Evolutionary conservation across 2,888 invertebrate genomes (phyloP), one percentile per base, ranked within the genome.

Genomic region (Lissocephala sabroskyi): DNA sequence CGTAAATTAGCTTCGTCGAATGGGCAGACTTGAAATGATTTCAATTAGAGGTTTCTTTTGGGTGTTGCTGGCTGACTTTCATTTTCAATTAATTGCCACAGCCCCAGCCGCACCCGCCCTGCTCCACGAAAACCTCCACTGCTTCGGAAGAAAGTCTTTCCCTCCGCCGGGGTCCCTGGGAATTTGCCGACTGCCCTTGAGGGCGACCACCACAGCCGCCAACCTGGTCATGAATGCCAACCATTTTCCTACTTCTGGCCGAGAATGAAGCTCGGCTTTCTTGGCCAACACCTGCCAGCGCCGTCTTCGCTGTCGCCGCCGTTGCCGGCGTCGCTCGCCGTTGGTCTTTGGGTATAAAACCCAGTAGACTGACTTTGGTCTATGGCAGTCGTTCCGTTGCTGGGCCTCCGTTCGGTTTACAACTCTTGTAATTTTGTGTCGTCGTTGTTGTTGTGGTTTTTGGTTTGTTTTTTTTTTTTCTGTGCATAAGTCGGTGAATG

Each of bases 1-100:
- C 77, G 55, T 68, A 76, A 68, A 76, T 65, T 76, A 73, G 70
- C 65, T 63, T 42, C 51, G 49, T 59, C 62, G 47, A 32, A 23
- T 48, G 32, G 47, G 16, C 64, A 45, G 54, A 60, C 54, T 73
- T 52, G 61, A 75, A 76, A 67, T 68, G 70, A 67, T 54, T 67
- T 67, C 65, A 73, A 73, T 67, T 67, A 42, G 36, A 36, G 18
- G 28, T n/a, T 18, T 36, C 35, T 19, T 23, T 39, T 39, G 39
- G 19, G 19, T 39, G 39, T 39, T 23, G 35, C 16, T 39, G 45
- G 43, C 57, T 67, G 52, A 63, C 63, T 68, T 67, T 67, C 77
- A 35, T 16, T 16, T 35, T 67, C 77, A 68, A 68, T 68, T 73
- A 76, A 68, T 68, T 59, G 74, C 36, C 2, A 26, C 26, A 28